Conservation (phyloP, 2,797 vertebrate genomes). For the Scleropages formosus region DNA sequence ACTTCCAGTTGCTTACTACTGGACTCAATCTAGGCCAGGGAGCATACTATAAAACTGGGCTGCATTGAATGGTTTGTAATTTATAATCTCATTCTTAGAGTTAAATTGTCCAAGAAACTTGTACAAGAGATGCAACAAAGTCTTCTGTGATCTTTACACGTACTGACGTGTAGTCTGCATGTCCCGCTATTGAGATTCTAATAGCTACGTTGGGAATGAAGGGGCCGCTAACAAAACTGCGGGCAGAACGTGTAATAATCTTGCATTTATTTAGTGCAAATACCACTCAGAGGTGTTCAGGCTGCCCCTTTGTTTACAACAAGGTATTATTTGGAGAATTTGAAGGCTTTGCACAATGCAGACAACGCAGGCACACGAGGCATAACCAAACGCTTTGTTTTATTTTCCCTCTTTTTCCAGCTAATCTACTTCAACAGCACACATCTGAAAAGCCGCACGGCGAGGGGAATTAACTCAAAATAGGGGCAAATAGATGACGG, state of each 20-base stretch:
- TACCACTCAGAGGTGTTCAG: slow-evolving; percentile 15
- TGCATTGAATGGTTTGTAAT: slow-evolving; percentile 26
- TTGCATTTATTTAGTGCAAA: not conserved
- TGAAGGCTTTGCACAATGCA: not conserved
- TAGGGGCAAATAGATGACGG: slow-evolving; percentile 17
- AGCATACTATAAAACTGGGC: slow-evolving; percentile 24
- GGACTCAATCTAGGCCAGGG: slow-evolving; percentile 33
- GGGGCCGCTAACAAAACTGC: not conserved
- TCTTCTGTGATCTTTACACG: not conserved
- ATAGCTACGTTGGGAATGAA: not conserved
- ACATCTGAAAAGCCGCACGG: not conserved
- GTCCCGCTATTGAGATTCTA: not conserved
- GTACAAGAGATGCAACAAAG: slow-evolving; percentile 36
- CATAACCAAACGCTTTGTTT: not conserved
- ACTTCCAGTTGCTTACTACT: slow-evolving; percentile 39
- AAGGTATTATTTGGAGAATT: not conserved
- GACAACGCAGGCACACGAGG: not conserved
- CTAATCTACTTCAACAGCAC: slow-evolving; percentile 24
- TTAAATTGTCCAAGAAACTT: slow-evolving; percentile 32
- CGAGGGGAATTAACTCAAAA: slow-evolving; percentile 1
- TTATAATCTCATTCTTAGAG: slow-evolving; percentile 33
- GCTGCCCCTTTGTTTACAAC: not conserved
- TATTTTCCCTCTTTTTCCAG: slow-evolving; percentile 10
- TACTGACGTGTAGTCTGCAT: not conserved
- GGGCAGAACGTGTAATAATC: slow-evolving; percentile 4